Conservation (phyloP, 2,113 vertebrate species). For the Ginglymostoma cirratum region DNA sequence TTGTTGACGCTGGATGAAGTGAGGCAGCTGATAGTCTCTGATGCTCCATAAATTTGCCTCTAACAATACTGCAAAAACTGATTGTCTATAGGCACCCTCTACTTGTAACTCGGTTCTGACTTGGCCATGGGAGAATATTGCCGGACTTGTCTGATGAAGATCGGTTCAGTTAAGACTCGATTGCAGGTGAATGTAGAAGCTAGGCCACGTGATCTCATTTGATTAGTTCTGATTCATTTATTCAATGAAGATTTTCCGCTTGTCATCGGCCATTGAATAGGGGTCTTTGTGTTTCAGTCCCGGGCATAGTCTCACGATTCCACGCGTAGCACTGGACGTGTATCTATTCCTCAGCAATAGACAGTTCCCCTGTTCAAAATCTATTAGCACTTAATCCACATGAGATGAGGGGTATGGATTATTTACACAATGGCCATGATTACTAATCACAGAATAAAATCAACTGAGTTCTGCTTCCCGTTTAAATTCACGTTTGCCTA, state of each 20-base stretch:
- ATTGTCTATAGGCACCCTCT: neutral
- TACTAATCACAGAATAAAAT: conserved; percentile 35
- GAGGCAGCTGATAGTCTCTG: neutral
- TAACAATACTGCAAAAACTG: neutral
- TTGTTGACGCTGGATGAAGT: neutral
- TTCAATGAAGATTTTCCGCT: conserved; percentile 64
- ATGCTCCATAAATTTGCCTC: neutral
- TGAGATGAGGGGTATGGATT: conserved; percentile 37
- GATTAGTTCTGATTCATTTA: conserved; percentile 59
- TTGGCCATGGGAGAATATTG: conserved; percentile 18
- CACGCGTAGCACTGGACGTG: conserved; percentile 29
- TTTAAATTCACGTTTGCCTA: conserved; percentile 1
- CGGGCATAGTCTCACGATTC: conserved; percentile 23
- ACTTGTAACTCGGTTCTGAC: neutral
- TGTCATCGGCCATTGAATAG: conserved; percentile 60
- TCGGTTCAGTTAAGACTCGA: conserved; percentile 13
- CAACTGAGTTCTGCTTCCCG: neutral
- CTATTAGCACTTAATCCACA: conserved; percentile 49
- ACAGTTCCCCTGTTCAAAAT: conserved; percentile 45
- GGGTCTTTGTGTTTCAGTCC: conserved; percentile 43
- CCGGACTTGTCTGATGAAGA: neutral
- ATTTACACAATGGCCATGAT: conserved; percentile 33
- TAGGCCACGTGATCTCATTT: conserved; percentile 51
- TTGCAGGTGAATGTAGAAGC: conserved; percentile 55
- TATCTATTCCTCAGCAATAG: conserved; percentile 24